Conservation (phyloP, 2,797 vertebrate genomes). For the Manis crassicaudata region DNA sequence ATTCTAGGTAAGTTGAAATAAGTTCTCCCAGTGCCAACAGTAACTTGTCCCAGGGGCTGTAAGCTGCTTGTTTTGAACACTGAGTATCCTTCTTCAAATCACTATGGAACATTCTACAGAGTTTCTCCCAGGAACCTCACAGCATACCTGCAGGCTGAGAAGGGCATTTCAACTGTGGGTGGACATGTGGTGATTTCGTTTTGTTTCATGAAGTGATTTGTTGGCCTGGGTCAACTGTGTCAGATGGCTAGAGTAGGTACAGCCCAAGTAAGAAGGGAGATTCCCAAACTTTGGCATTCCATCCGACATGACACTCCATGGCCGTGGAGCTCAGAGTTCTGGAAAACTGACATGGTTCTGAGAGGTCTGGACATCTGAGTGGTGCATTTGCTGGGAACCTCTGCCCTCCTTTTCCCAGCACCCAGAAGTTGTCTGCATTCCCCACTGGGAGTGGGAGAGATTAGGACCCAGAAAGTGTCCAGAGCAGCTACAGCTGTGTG, state of each 20-base stretch:
- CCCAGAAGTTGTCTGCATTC: not conserved
- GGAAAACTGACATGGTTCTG: not conserved
- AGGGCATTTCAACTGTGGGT: not conserved
- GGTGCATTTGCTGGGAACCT: not conserved
- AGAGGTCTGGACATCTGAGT: not conserved
- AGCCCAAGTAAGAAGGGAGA: not conserved
- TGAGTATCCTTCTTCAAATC: not conserved
- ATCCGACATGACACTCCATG: not conserved
- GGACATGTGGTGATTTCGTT: not conserved
- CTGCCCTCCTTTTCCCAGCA: not conserved
- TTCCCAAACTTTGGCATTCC: not conserved
- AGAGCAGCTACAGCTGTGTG: not conserved
- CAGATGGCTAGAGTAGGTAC: not conserved
- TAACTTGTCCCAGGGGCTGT: not conserved
- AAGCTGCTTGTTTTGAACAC: conserved; percentile 50
- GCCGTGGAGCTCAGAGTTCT: not conserved
- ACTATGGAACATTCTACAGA: not conserved
- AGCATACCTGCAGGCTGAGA: not conserved
- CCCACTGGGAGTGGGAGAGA: not conserved
- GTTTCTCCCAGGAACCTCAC: not conserved
- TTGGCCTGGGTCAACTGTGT: not conserved
- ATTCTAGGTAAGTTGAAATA: conserved; percentile 48
- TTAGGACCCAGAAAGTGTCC: not conserved
- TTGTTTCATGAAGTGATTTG: not conserved
- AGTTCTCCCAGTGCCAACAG: not conserved